These are phyloP conservation scores for Hemiprocne comata DNA, from an alignment of 2,113 vertebrate species.

Conservation along the genomic window DNA sequence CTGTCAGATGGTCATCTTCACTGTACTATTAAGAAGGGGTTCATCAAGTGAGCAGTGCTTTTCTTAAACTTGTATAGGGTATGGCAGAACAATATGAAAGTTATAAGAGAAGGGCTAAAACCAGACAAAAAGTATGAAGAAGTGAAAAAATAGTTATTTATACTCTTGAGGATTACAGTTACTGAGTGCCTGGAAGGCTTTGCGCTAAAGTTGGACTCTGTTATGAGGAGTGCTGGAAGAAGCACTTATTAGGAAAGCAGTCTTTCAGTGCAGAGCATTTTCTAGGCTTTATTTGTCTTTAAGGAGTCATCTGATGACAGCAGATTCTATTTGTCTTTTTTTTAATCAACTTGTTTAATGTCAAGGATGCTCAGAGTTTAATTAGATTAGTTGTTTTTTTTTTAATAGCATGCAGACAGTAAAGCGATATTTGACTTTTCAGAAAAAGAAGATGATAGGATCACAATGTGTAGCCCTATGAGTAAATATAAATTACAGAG, in stretches of 20 bases:
- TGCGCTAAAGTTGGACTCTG: background rate
- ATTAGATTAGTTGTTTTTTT: background rate
- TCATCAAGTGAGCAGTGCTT: background rate
- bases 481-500: background rate
- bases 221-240: conserved; percentile 54
- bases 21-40: background rate
- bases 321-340: background rate
- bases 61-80: background rate
- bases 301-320: background rate
- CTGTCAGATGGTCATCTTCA: background rate
- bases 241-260: background rate
- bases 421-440: background rate
- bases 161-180: conserved; percentile 43
- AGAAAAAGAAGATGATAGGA: background rate
- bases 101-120: background rate
- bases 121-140: background rate
- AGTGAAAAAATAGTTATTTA: conserved; percentile 49
- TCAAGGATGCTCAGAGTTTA: background rate
- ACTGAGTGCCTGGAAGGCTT: background rate
- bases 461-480: background rate
- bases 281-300: background rate
- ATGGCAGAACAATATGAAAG: background rate
- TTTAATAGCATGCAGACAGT: background rate
- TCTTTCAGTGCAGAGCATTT: background rate
- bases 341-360: background rate